A percentile compares a stretch with the other conserved stretches of the same genome.
Evolutionary conservation across 2,113 vertebrate species (phyloP).

Genomic region (Microtus pennsylvanicus): DNA sequence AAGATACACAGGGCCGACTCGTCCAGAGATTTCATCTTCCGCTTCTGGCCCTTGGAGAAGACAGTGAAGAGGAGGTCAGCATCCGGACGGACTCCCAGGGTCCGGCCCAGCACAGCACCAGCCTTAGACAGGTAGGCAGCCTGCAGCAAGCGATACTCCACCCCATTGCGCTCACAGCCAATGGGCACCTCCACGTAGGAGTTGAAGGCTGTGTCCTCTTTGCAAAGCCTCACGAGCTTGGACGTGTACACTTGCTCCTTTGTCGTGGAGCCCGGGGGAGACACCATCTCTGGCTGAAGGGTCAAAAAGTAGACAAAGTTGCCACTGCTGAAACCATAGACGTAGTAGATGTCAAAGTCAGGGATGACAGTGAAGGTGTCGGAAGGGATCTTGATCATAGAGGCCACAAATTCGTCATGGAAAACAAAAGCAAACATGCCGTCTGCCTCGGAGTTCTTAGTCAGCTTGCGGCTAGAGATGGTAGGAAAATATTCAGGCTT

Average conservation of each 20-base stretch:
- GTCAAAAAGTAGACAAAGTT: constrained; percentile 99
- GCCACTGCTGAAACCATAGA: constrained; percentile 98
- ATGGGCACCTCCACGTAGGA: constrained; percentile 98
- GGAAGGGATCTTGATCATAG: constrained; percentile 99
- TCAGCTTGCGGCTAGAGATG: constrained; percentile 97
- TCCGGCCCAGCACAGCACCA: constrained; percentile 92
- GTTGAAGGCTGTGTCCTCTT: constrained; percentile 97
- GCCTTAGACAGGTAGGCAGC: constrained; percentile 97
- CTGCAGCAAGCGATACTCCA: constrained; percentile 97
- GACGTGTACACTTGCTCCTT: constrained; percentile 99
- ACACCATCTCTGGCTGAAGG: constrained; percentile 98
- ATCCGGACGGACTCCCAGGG: constrained; percentile 91
- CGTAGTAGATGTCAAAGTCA: constrained; percentile 98
- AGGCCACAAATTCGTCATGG: constrained; percentile 98
- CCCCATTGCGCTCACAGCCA: constrained; percentile 94
- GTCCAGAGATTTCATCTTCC: constrained; percentile 95
- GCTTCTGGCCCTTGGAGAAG: constrained; percentile 99
- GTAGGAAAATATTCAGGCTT: constrained; percentile 99
- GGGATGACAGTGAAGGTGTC: constrained; percentile 98
- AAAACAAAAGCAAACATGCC: constrained; percentile 99
- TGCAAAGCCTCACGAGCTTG: constrained; percentile 97
- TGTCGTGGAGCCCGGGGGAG: constrained; percentile 92
- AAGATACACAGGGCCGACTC: constrained; percentile 98
- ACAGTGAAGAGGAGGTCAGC: constrained; percentile 96
- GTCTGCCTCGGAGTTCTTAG: constrained; percentile 97